Evolutionary conservation across 1,140 invertebrate species (phyloP).

Genomic region (Bradysia coprophila): DNA sequence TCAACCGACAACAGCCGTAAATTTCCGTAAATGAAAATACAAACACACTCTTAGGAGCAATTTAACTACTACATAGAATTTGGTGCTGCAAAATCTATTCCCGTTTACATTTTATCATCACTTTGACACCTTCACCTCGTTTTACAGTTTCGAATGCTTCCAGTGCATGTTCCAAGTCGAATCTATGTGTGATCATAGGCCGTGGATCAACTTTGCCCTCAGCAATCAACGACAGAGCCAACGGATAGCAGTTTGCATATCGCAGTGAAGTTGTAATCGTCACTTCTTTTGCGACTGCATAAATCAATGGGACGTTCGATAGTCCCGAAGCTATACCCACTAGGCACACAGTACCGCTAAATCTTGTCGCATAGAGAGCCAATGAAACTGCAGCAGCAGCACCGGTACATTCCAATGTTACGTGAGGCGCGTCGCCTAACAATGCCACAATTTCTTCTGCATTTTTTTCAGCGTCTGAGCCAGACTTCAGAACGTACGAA

Average conservation of each 20-base stretch:
- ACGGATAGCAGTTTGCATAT: conserved; percentile 73
- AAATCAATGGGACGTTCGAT: conserved; percentile 55
- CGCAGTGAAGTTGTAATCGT: conserved; percentile 76
- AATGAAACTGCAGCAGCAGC: conserved; percentile 51
- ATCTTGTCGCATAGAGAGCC: conserved; percentile 32
- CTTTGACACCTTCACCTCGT: conserved; percentile 54
- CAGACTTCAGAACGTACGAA: conserved; percentile 33
- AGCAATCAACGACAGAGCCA: conserved; percentile 61
- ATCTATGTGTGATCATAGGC: conserved; percentile 73
- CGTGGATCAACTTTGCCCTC: conserved; percentile 65
- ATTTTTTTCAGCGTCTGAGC: conserved; percentile 32
- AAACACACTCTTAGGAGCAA: too few relatives aligned
- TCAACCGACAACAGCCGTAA: too few relatives aligned
- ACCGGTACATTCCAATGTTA: conserved; percentile 70
- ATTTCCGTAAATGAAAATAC: too few relatives aligned
- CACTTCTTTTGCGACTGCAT: conserved; percentile 58
- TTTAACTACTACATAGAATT: too few relatives aligned
- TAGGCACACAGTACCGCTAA: not conserved
- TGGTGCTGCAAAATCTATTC: conserved; percentile 35
- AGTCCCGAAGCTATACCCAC: conserved; percentile 52
- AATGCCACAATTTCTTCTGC: conserved; percentile 36
- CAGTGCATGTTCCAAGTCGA: conserved; percentile 54
- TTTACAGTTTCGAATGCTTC: conserved; percentile 67
- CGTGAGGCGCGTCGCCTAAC: conserved; percentile 45
- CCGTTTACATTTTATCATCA: conserved; percentile 81